Conservation (phyloP, 1,140 invertebrate species). For the Platorchestia sp. region DNA sequence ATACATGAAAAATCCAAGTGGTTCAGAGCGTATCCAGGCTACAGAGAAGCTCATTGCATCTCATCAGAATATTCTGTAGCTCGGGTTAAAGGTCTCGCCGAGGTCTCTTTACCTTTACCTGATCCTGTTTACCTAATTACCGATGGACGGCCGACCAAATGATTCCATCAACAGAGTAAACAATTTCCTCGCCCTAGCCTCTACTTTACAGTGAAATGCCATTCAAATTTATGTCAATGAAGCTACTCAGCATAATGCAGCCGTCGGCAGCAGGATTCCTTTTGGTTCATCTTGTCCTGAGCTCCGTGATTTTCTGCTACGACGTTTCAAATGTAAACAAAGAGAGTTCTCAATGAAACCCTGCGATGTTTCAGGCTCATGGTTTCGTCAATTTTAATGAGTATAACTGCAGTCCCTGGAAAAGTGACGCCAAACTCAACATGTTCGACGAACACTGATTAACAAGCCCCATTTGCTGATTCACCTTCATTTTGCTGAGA, state of each 20-base stretch:
- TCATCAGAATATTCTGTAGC: slow-evolving; percentile 35
- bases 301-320: neutral
- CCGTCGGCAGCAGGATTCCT: neutral
- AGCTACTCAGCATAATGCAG: slow-evolving; percentile 44
- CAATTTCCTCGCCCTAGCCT: slow-evolving; percentile 25
- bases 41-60: slow-evolving; percentile 28
- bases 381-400: neutral
- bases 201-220: slow-evolving; percentile 29
- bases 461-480: neutral
- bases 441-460: neutral
- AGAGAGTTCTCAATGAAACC: neutral
- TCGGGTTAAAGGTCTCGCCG: slow-evolving; percentile 12
- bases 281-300: neutral
- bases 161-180: slow-evolving; percentile 54
- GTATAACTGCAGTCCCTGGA: neutral
- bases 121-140: slow-evolving; percentile 55
- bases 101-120: slow-evolving; percentile 40
- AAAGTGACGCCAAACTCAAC: neutral
- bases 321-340: neutral
- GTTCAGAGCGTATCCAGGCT: neutral
- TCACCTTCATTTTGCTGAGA: neutral
- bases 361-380: neutral
- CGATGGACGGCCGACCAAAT: slow-evolving; percentile 50
- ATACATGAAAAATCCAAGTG: neutral
- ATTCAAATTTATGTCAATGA: slow-evolving; percentile 52